phyloP scores from a whole-genome alignment of 1,140 invertebrate species.

The Pygmarrhopalites habei region DNA sequence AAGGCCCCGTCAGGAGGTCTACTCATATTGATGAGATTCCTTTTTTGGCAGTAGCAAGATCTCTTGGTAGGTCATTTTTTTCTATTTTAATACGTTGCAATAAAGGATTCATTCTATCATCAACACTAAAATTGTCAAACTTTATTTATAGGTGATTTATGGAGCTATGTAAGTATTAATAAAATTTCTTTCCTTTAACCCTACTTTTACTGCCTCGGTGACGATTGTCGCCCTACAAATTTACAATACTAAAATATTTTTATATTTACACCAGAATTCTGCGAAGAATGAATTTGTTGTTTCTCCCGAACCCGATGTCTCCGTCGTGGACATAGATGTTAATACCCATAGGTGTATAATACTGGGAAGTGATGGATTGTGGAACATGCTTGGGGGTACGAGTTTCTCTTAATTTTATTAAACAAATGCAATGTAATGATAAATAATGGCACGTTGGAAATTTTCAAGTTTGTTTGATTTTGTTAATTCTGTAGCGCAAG shows the following conservation, averaged over 20 bases:
- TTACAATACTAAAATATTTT: too few relatives aligned
- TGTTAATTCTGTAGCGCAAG: too few relatives aligned
- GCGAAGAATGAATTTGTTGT: conserved; percentile 84
- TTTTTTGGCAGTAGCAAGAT: conserved; percentile 89
- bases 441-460: too few relatives aligned
- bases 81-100: not conserved
- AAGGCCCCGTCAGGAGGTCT: conserved; percentile 71
- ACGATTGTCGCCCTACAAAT: too few relatives aligned
- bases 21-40: conserved; percentile 90
- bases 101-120: too few relatives aligned
- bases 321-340: conserved; percentile 76
- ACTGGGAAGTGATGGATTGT: conserved; percentile 91
- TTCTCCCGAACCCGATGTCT: conserved; percentile 93
- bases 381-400: conserved; percentile 94
- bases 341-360: conserved; percentile 75
- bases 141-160: conserved; percentile 67
- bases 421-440: too few relatives aligned
- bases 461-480: too few relatives aligned
- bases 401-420: too few relatives aligned
- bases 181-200: too few relatives aligned
- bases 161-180: too few relatives aligned
- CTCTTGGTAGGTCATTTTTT: conserved; percentile 58
- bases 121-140: not conserved
- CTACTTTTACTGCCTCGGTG: too few relatives aligned
- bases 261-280: too few relatives aligned